Evolutionary conservation across 2,113 vertebrate species (phyloP).

Genomic region (Natator depressus): DNA sequence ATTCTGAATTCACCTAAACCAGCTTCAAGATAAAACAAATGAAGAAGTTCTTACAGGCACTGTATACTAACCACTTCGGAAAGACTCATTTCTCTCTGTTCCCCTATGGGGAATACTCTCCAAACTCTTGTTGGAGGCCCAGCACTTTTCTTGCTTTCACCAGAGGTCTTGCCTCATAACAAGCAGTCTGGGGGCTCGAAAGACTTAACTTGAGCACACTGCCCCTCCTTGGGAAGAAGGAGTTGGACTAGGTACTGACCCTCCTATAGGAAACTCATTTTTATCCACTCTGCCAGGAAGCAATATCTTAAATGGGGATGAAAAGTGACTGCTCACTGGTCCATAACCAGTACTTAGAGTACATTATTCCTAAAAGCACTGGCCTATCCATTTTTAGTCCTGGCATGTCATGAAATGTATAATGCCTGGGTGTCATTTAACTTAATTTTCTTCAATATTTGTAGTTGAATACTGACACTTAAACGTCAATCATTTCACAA

Average conservation of each 20-base stretch:
- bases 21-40: slow-evolving; percentile 74
- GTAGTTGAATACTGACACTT: not conserved
- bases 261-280: not conserved
- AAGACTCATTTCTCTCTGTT: not conserved
- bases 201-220: not conserved
- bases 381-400: not conserved
- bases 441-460: not conserved
- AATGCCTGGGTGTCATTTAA: not conserved
- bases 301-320: not conserved
- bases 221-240: not conserved
- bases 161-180: not conserved
- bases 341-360: not conserved
- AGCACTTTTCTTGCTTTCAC: not conserved
- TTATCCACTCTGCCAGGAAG: not conserved
- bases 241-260: not conserved
- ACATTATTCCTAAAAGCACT: not conserved
- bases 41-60: not conserved
- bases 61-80: not conserved
- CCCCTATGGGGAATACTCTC: not conserved
- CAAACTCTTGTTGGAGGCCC: not conserved
- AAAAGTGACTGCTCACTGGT: not conserved
- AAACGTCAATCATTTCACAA: not conserved
- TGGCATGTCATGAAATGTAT: not conserved
- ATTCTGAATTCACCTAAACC: slow-evolving; percentile 97
- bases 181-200: not conserved